phyloP scores from a whole-genome alignment of 2,888 invertebrate species.

The Notodonta ziczac region DNA sequence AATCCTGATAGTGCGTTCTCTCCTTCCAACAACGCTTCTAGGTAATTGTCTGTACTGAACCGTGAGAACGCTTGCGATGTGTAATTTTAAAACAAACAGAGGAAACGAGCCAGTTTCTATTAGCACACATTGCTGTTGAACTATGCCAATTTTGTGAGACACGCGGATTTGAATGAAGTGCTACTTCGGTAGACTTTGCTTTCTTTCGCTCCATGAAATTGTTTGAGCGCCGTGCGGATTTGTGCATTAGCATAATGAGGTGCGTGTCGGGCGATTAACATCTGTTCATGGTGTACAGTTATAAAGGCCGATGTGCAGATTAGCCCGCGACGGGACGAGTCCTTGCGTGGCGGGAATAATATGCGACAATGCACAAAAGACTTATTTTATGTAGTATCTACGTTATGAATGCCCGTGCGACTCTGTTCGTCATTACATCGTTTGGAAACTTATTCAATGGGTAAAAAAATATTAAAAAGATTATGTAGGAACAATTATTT shows the following conservation, averaged over 20 bases:
- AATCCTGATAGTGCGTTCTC: constrained; percentile 15
- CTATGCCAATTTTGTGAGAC: constrained; percentile 25
- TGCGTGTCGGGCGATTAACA: constrained; percentile 24
- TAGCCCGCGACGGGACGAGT: constrained; percentile 31
- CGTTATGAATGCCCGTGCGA: constrained; percentile 25
- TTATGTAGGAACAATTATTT: no score
- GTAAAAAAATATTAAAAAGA: no score
- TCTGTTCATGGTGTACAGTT: constrained; percentile 34
- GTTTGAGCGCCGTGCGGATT: constrained; percentile 1
- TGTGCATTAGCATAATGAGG: constrained; percentile 21
- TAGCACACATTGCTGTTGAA: constrained; percentile 27
- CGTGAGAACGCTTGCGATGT: constrained; percentile 37
- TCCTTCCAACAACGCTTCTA: constrained; percentile 9
- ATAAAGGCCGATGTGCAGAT: constrained; percentile 39
- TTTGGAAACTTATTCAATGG: no score
- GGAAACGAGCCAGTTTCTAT: constrained; percentile 43
- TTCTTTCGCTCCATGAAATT: not conserved
- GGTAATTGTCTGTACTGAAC: constrained; percentile 8
- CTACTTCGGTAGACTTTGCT: constrained; percentile 2
- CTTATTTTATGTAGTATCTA: constrained; percentile 20
- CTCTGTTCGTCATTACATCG: not conserved
- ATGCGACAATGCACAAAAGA: constrained; percentile 17
- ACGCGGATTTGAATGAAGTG: constrained; percentile 13
- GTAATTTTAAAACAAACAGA: constrained; percentile 49
- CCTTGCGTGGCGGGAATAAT: constrained; percentile 27